Conservation (phyloP, 2,888 invertebrate genomes). For the Acronicta leporina region DNA sequence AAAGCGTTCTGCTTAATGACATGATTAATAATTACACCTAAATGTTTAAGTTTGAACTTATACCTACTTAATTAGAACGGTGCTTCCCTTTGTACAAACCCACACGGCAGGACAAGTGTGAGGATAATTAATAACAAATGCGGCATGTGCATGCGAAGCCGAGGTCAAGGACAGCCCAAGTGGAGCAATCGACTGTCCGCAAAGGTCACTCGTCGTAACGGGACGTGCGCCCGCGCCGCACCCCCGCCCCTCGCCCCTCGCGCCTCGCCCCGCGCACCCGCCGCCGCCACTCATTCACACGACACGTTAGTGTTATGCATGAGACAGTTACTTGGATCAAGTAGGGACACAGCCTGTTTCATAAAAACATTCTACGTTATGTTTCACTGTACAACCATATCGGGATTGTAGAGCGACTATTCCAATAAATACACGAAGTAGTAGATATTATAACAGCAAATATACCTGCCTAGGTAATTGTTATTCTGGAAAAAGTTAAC, state of each 20-base stretch:
- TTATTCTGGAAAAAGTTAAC: too few species aligned
- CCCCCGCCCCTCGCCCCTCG: conserved; percentile 18
- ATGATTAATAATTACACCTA: too few species aligned
- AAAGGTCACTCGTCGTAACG: conserved; percentile 64
- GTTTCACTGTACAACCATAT: too few species aligned
- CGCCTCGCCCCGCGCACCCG: neutral
- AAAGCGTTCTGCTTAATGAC: too few species aligned
- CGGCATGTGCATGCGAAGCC: conserved; percentile 42
- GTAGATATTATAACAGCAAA: too few species aligned
- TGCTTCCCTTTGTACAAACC: conserved; percentile 9
- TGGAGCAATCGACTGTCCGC: conserved; percentile 47
- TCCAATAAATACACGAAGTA: neutral
- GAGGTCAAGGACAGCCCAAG: conserved; percentile 62
- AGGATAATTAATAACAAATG: conserved; percentile 41
- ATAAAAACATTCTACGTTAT: conserved; percentile 2
- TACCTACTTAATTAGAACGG: conserved; percentile 9
- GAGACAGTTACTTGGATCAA: conserved; percentile 25
- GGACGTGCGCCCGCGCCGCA: conserved; percentile 50
- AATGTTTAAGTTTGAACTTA: too few species aligned
- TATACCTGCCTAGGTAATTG: neutral
- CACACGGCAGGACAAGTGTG: conserved; percentile 19
- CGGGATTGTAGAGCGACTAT: neutral
- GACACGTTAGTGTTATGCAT: conserved; percentile 33
- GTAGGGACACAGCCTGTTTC: conserved; percentile 4
- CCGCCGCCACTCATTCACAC: conserved; percentile 38